Conservation (phyloP, 2,888 invertebrate genomes). For the Eupithecia insigniata region DNA sequence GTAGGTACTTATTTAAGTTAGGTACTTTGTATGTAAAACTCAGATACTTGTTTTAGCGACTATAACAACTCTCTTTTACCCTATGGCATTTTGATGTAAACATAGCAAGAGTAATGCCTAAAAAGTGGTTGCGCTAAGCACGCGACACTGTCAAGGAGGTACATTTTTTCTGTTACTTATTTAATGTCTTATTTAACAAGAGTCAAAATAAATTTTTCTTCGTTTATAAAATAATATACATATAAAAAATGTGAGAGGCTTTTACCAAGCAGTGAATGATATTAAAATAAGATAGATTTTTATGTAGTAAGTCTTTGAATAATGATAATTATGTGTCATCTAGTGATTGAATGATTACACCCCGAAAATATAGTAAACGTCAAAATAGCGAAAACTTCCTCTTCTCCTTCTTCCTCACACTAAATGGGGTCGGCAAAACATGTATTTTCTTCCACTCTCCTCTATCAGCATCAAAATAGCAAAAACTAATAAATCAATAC, state of each 20-base stretch:
- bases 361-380: background rate
- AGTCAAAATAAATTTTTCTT: no score
- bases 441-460: no score
- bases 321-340: background rate
- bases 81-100: background rate
- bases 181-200: no score
- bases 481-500: constrained; percentile 2
- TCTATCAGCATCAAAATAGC: background rate
- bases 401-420: no score
- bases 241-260: no score
- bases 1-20: background rate
- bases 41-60: background rate
- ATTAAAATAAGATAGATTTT: no score
- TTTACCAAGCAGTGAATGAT: no score
- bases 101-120: background rate
- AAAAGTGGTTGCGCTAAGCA: background rate
- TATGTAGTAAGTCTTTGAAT: no score
- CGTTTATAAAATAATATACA: no score
- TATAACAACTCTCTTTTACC: background rate
- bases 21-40: background rate
- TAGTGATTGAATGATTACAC: background rate
- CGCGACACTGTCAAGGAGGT: no score
- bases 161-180: no score
- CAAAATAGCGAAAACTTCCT: background rate
- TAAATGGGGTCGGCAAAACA: no score